Evolutionary conservation across 1,140 invertebrate genomes (phyloP).

Genomic region (Calliphora vicina): DNA sequence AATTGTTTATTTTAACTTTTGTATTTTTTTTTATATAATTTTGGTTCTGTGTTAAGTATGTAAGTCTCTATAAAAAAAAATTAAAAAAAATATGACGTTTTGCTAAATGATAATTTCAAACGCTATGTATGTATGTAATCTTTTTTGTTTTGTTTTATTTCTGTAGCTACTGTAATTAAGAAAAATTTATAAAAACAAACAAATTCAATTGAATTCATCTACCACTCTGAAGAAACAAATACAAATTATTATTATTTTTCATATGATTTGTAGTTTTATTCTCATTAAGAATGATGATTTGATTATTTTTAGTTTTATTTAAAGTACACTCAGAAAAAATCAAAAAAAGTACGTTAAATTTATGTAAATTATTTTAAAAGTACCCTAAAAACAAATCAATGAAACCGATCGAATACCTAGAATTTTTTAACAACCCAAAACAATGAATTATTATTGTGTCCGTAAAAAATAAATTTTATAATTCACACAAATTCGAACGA

Average conservation of each 20-base stretch:
- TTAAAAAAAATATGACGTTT: background rate
- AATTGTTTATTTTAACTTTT: too few relatives aligned
- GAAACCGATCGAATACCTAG: too few relatives aligned
- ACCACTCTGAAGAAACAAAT: background rate
- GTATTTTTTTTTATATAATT: conserved; percentile 23
- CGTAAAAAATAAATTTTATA: too few relatives aligned
- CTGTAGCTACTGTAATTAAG: conserved; percentile 32
- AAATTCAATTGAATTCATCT: conserved; percentile 4
- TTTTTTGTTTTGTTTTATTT: background rate
- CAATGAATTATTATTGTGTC: too few relatives aligned
- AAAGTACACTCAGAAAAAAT: too few relatives aligned
- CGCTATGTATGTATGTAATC: too few relatives aligned
- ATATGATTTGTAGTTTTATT: background rate
- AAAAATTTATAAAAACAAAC: conserved; percentile 36
- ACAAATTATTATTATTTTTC: conserved; percentile 34
- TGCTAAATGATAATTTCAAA: conserved; percentile 27
- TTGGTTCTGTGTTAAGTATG: conserved; percentile 20
- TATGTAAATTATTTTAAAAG: too few relatives aligned
- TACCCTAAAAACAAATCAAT: too few relatives aligned
- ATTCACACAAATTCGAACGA: too few relatives aligned
- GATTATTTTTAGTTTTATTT: conserved; percentile 11
- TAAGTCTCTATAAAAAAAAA: conserved; percentile 2
- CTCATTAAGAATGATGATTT: background rate
- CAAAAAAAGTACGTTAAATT: too few relatives aligned
- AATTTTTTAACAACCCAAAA: too few relatives aligned